These are phyloP conservation scores for Drosophila busckii DNA, from an alignment of 1,140 invertebrate genomes.

Conservation along the genomic window DNA sequence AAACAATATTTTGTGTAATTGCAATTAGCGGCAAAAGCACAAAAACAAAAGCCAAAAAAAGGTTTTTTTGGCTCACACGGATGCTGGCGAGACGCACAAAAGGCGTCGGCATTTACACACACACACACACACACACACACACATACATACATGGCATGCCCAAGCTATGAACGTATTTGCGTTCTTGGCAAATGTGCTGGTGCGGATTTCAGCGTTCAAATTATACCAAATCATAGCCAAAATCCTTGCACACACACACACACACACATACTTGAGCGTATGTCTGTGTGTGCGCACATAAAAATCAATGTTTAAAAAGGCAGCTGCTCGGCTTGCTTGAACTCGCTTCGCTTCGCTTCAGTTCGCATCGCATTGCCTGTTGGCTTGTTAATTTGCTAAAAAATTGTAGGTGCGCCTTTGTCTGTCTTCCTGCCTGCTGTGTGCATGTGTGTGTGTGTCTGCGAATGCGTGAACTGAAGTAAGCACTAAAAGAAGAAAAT, in stretches of 20 bases:
- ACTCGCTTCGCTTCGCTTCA: slow-evolving; percentile 4
- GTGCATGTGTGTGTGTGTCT: slow-evolving; percentile 6
- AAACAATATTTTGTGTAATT: slow-evolving; percentile 67
- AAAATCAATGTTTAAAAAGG: slow-evolving; percentile 45
- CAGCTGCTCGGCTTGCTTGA: slow-evolving; percentile 2
- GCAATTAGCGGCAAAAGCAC: slow-evolving; percentile 55
- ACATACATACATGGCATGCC: background rate
- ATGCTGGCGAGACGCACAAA: slow-evolving; percentile 12
- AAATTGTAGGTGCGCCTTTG: slow-evolving; percentile 23
- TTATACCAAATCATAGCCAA: slow-evolving; percentile 17
- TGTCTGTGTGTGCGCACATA: slow-evolving; percentile 4
- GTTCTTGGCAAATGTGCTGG: slow-evolving; percentile 37
- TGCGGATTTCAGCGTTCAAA: slow-evolving; percentile 34
- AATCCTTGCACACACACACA: slow-evolving; percentile 13
- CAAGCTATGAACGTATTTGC: slow-evolving; percentile 25
- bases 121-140: background rate
- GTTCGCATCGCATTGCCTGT: slow-evolving; percentile 6
- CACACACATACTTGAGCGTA: background rate
- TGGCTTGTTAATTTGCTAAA: slow-evolving; percentile 54
- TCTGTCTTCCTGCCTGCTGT: background rate
- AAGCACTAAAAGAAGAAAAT: slow-evolving; percentile 53
- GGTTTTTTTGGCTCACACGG: slow-evolving; percentile 18
- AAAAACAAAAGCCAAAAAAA: too few species aligned
- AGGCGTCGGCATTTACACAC: background rate
- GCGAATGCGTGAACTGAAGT: slow-evolving; percentile 21